Evolutionary conservation across 2,888 invertebrate genomes (phyloP), one percentile per base, ranked within the genome.

Genomic region (Epirrhoe alternata): DNA sequence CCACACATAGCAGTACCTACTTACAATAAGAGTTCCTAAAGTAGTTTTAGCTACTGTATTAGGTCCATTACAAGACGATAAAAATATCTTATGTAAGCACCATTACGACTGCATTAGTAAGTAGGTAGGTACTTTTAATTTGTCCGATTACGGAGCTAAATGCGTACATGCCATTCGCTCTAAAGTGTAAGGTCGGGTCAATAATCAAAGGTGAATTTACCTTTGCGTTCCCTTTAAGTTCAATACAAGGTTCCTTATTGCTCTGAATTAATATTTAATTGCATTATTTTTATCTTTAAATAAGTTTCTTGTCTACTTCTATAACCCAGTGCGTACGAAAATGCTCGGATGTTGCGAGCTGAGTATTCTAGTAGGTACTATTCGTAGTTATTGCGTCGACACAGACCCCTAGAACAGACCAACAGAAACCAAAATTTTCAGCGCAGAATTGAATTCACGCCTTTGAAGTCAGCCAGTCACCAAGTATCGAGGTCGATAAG

Each of bases 181-280:
- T 80, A 78, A 79, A 81, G 73, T 74, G 73, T 79, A 80, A 84
- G 81, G 83, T 76, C 75, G 63, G 67, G 66, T 67, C 71, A 73
- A 6, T 64, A 30, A 77, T 76, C 3, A 70, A 72, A 66, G 68
- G 42, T 73, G 69, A 69, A 52, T 64, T 71, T 66, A 58, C 68
- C 57, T 69, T 59, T 70, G 72, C 68, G n/a, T 59, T 66, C 62
- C 66, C 68, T 69, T 61, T 72, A 71, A 73, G 55, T 63, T 61
- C 49, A 38, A 69, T 66, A 75, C 74, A 80, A 76, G 77, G 73
- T 66, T 64, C 49, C 49, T 61, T 14, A 69, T 68, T 67, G 72
- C 72, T 74, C 61, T 63, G 60, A 59, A 64, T 67, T 67, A 61
- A 24, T 45, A 31, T 55, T 30, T 51, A 12, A 10, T 12, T 7